phyloP scores from a whole-genome alignment of 2,113 vertebrate species.

The Hiodon tergisus region DNA sequence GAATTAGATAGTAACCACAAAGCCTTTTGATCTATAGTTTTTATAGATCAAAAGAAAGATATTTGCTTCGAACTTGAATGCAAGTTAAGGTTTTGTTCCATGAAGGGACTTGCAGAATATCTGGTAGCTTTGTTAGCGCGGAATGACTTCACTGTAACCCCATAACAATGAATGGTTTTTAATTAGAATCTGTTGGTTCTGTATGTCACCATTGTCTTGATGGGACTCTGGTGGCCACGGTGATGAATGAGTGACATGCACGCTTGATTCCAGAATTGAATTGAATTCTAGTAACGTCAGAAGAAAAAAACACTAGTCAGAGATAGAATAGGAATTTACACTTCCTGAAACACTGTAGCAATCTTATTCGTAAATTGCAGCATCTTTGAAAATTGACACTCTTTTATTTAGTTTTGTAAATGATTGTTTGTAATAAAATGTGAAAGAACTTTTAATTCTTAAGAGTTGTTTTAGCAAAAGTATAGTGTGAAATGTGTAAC shows the following conservation, averaged over 20 bases:
- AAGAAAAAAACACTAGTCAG: neutral
- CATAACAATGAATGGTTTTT: constrained; percentile 28
- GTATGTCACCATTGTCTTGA: constrained; percentile 16
- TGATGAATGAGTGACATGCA: constrained; percentile 6
- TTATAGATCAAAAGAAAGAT: neutral
- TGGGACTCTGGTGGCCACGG: neutral
- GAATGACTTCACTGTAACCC: constrained; percentile 30
- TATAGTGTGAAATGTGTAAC: neutral
- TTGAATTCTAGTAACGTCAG: neutral
- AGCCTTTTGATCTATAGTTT: neutral
- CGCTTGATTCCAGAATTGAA: neutral
- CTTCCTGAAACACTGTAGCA: neutral
- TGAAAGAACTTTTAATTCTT: no score
- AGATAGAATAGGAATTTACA: neutral
- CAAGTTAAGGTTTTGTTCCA: constrained; percentile 1
- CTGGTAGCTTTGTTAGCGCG: constrained; percentile 25
- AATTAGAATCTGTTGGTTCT: constrained; percentile 23
- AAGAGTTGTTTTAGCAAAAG: no score
- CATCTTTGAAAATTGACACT: no score
- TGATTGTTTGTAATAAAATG: no score
- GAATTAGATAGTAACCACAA: neutral
- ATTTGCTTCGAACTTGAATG: neutral
- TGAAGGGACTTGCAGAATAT: constrained; percentile 4
- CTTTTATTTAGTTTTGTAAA: no score
- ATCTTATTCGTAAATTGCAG: no score